Percentiles rank a stretch among this genome's conserved stretches.
These are phyloP conservation scores for Pogonophryne albipinna DNA, from an alignment of 2,797 vertebrate species.

Conservation along the genomic window DNA sequence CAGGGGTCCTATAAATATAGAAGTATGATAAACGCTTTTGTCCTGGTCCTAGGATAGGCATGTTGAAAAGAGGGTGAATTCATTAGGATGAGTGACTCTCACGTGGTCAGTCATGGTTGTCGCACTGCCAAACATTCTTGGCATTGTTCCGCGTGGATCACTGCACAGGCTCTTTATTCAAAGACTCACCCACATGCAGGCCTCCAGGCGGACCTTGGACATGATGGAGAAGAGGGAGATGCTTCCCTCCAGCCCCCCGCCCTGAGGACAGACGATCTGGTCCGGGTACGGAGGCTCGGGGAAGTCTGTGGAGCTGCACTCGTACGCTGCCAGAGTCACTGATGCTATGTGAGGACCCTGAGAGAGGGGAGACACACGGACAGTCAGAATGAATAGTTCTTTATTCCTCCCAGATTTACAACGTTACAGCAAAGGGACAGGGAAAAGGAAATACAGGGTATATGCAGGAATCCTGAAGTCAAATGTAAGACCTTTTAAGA, in stretches of 20 bases:
- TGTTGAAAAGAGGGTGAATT: not conserved
- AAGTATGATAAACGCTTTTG: not conserved
- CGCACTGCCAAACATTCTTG: slow-evolving; percentile 20
- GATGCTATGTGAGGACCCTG: slow-evolving; percentile 99
- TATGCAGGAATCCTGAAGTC: too few relatives aligned
- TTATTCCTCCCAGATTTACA: too few relatives aligned
- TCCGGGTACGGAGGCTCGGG: slow-evolving; percentile 98
- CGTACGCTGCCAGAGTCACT: slow-evolving; percentile 97
- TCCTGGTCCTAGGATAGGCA: too few relatives aligned
- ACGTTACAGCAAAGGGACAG: too few relatives aligned
- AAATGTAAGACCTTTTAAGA: too few relatives aligned
- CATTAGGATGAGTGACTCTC: too few relatives aligned
- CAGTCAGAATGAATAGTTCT: not conserved
- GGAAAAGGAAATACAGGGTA: not conserved
- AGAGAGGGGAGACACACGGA: slow-evolving; percentile 7
- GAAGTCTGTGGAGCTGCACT: slow-evolving; percentile 98
- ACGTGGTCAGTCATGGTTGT: too few relatives aligned
- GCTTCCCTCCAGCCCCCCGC: slow-evolving; percentile 81
- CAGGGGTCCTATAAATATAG: not conserved
- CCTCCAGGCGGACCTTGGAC: slow-evolving; percentile 98
- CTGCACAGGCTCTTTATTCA: slow-evolving; percentile 1
- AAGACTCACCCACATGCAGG: slow-evolving; percentile 98
- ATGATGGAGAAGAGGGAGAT: slow-evolving; percentile 96
- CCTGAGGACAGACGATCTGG: slow-evolving; percentile 93
- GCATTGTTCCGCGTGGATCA: slow-evolving; percentile 1